Evolutionary conservation across 2,113 vertebrate species (phyloP).

Genomic region (Tichodroma muraria): DNA sequence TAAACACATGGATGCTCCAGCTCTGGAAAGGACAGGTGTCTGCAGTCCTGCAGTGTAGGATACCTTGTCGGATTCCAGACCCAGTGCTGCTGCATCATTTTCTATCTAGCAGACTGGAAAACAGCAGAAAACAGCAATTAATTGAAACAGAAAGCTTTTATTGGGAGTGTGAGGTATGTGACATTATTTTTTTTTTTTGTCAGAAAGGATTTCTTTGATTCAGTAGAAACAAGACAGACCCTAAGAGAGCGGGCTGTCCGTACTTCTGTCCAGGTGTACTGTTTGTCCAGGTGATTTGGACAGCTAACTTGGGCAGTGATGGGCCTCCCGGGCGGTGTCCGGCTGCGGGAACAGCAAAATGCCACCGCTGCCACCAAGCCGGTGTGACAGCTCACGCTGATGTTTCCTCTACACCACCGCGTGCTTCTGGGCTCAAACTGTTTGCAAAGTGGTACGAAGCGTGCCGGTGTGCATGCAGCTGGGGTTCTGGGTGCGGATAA

Average conservation of each 20-base stretch:
- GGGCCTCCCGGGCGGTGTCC: rapidly evolving
- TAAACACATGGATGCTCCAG: rapidly evolving
- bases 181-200: not conserved
- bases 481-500: rapidly evolving
- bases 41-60: not conserved
- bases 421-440: not conserved
- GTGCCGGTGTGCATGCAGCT: rapidly evolving
- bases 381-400: rapidly evolving
- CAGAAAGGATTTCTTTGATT: not conserved
- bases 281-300: not conserved
- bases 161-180: rapidly evolving
- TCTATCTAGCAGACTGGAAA: not conserved
- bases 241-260: rapidly evolving
- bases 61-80: not conserved
- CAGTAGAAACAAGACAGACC: not conserved
- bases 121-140: rapidly evolving
- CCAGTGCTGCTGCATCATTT: rapidly evolving
- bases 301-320: rapidly evolving
- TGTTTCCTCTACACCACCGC: rapidly evolving
- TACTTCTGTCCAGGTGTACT: too few relatives aligned
- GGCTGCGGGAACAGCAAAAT: too few relatives aligned
- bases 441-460: rapidly evolving
- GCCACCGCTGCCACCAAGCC: not conserved
- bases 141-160: not conserved
- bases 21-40: rapidly evolving